Percentiles rank a stretch among this genome's conserved stretches.
Conservation (phyloP, 2,797 vertebrate species). For the Argya squamiceps region DNA sequence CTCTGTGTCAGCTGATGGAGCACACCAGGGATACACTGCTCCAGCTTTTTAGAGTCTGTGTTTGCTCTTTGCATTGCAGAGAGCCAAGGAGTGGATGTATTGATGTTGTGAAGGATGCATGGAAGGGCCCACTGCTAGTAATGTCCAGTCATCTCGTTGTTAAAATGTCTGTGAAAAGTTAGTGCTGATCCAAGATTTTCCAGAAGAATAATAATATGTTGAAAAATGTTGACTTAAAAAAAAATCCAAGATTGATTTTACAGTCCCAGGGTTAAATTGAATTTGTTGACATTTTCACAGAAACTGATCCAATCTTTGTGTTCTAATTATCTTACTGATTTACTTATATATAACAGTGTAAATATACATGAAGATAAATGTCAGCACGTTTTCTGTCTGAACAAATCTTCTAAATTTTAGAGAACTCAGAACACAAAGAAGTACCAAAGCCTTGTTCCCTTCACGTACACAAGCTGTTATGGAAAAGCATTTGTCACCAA, state of each 20-base stretch:
- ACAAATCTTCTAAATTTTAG: background rate
- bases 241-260: background rate
- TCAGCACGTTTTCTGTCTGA: background rate
- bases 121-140: background rate
- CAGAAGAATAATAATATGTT: background rate
- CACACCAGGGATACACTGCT: background rate
- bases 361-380: background rate
- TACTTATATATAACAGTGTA: background rate
- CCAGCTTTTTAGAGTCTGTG: rapidly evolving
- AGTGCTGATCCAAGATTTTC: background rate
- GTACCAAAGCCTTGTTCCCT: background rate
- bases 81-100: rapidly evolving
- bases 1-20: rapidly evolving
- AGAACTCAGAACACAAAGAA: background rate
- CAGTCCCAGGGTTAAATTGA: background rate
- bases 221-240: background rate
- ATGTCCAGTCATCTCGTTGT: background rate
- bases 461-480: rapidly evolving
- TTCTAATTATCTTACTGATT: background rate
- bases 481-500: background rate
- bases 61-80: background rate
- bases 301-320: background rate
- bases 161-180: background rate
- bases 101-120: background rate
- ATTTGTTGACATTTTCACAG: background rate